A percentile compares a stretch with the other conserved stretches of the same genome.
Evolutionary conservation across 2,113 vertebrate species (phyloP).

Genomic region (Muntiacus muntjak): DNA sequence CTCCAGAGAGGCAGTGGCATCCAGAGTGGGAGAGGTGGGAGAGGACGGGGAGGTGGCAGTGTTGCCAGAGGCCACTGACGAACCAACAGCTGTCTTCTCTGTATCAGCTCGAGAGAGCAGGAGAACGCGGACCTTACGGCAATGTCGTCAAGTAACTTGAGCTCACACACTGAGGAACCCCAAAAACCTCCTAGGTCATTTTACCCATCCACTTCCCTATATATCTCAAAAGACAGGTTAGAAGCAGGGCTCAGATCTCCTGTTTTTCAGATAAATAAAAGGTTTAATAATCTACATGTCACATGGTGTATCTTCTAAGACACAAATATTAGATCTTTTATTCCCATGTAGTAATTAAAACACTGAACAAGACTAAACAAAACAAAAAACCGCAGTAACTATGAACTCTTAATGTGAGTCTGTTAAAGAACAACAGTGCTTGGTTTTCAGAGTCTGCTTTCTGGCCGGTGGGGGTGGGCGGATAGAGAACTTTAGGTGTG

Average conservation of each 20-base stretch:
- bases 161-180: background rate
- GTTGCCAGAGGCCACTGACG: conserved; percentile 75
- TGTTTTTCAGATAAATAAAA: background rate
- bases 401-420: background rate
- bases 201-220: background rate
- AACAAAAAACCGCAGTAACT: background rate
- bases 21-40: conserved; percentile 87
- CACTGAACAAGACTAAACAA: background rate
- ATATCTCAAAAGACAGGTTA: background rate
- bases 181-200: background rate
- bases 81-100: conserved; percentile 82
- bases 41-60: conserved; percentile 82
- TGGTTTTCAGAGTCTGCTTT: background rate
- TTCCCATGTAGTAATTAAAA: background rate
- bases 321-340: conserved; percentile 5
- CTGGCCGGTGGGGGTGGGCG: background rate
- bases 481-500: background rate
- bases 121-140: conserved; percentile 38
- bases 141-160: conserved; percentile 15
- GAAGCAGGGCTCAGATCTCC: background rate
- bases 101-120: conserved; percentile 82
- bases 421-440: background rate
- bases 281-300: background rate
- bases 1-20: conserved; percentile 83
- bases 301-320: background rate